These are phyloP conservation scores for Ceratosolen solmsi DNA, from an alignment of 1,140 invertebrate species.

Conservation along the genomic window DNA sequence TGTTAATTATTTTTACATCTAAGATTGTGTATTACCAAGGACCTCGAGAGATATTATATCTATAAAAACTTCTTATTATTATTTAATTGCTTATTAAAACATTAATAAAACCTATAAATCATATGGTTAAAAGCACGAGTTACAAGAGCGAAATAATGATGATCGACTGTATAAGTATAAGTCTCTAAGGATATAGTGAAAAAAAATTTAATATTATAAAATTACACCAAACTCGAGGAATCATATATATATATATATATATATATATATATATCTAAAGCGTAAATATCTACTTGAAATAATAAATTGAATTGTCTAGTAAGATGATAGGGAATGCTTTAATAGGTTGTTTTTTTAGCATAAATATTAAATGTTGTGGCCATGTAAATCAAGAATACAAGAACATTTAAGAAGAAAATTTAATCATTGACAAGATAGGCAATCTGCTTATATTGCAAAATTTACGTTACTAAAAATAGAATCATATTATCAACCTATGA, in stretches of 20 bases:
- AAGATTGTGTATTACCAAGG: not conserved
- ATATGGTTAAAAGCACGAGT: no score
- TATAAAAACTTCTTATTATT: not conserved
- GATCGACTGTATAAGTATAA: no score
- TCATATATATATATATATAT: no score
- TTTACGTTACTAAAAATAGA: slow-evolving; percentile 4
- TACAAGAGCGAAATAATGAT: no score
- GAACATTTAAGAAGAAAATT: not conserved
- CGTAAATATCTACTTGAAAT: no score
- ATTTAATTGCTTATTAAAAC: slow-evolving; percentile 6
- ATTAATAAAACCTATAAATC: no score
- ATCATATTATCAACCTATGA: not conserved
- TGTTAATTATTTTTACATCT: slow-evolving; percentile 3
- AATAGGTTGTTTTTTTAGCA: not conserved
- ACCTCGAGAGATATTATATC: not conserved
- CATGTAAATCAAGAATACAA: not conserved
- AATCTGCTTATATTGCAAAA: not conserved
- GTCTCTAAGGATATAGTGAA: no score
- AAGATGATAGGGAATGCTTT: no score
- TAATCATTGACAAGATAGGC: not conserved
- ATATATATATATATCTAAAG: no score
- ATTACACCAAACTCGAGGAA: no score
- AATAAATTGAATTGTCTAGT: no score
- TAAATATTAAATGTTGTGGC: not conserved
- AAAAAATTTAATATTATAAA: no score